Base-by-base conservation (phyloP, 2,888 invertebrate species). In the Scaptomyza parva region DNA sequence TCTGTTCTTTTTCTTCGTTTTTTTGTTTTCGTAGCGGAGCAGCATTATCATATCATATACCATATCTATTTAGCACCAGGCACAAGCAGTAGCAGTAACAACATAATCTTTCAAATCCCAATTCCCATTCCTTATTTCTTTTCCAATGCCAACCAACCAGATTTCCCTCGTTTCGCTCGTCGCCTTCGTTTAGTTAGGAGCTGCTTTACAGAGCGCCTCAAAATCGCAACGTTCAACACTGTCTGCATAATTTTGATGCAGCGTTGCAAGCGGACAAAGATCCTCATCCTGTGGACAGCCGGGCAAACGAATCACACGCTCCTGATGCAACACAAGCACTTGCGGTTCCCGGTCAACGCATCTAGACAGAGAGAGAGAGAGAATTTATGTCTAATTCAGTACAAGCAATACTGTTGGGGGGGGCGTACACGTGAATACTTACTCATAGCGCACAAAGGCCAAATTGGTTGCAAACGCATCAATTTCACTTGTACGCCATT, bases 391-490 rank as follows among this genome's bases (percentile, higher is more conserved):
- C n/a, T n/a, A n/a, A n/a, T n/a, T n/a, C n/a, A n/a, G n/a, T n/a
- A n/a, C n/a, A n/a, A n/a, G n/a, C n/a, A n/a, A n/a, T n/a, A n/a
- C n/a, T n/a, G n/a, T n/a, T n/a, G n/a, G n/a, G n/a, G n/a, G n/a
- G n/a, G n/a, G n/a, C n/a, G 18, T 9, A 45, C 18, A 30, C n/a
- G 18, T 28, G 8, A 45, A 14, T 48, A 93, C 93, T 93, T 91
- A 96, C 96, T 93, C 93, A 83, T 93, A 95, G 50, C 95, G 92
- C 58, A 96, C 93, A 91, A 97, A 96, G 30, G 95, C 96, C 72
- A 97, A 90, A 89, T 97, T 97, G 5, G 95, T 93, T n/a, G 94
- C 96, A 91, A 97, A 97, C 35, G 95, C 92, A 91, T 96, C 96
- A 55, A 97, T 96, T 45, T 93, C 80, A 11, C 93, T 93, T 0